Base-by-base conservation (phyloP, 2,113 vertebrate species). In the Turnix velox region DNA sequence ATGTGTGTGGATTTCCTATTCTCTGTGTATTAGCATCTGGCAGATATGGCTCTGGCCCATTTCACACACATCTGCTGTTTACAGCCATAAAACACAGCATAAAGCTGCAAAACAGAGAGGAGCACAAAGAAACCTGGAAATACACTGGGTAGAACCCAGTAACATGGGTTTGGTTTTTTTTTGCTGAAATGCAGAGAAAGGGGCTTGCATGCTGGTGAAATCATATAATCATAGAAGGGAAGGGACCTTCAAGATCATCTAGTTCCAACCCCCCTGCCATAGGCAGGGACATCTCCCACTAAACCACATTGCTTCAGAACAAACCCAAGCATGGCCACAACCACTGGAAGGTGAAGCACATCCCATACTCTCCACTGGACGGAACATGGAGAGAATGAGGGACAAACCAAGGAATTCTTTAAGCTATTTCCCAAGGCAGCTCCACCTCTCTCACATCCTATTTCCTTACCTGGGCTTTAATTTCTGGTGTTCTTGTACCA, bases 391-490 rank as follows among this genome's bases (percentile, higher is more conserved):
- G 33, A 76, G 30, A 4, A 3, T 19, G 58, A n/a, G n/a, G n/a
- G n/a, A n/a, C n/a, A n/a, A n/a, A n/a, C n/a, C n/a, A 31, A 45
- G 82, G 43, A 42, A 27, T 1, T 10, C 57, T 18, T 22, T 0
- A 2, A 18, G 71, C 42, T 5, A 1, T 2, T 45, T 11, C 69
- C 59, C n/a, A 8, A 33, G 37, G 68, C 63, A 48, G 42, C 51
- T 13, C 2, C 25, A 52, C 51, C 71, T 90, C 19, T 49, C 22
- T 55, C 35, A 18, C 57, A 27, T 48, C 86, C 57, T 28, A 8
- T 23, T 46, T 97, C 98, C 99, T 99, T 98, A 99, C 98, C 98
- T 98, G 97, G 90, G 93, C 48, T 95, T 83, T 94, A 2, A 33
- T 55, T 65, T 90, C 97, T 92, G 96, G 95, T 23, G 52, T 52